Conservation (phyloP, 2,113 vertebrate genomes). For the Garra rufa region DNA sequence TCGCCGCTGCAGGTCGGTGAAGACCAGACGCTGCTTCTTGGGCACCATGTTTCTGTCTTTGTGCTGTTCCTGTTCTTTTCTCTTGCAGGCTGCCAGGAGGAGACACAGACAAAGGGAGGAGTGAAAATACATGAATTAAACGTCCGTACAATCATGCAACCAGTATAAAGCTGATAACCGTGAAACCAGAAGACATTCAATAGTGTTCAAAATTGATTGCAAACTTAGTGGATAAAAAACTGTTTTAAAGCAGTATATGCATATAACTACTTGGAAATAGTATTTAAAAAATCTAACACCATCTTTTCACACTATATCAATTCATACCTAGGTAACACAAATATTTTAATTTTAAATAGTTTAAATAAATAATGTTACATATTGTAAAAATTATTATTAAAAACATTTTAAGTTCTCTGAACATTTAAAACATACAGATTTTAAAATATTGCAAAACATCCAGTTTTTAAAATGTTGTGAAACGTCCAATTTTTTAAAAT, state of each 20-base stretch:
- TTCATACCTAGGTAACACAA: neutral
- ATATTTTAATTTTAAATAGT: no score
- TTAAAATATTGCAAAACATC: no score
- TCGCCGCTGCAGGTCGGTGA: constrained; percentile 98
- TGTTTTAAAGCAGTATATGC: neutral
- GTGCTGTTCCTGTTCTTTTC: constrained; percentile 95
- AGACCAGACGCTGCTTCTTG: constrained; percentile 98
- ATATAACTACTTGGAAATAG: neutral
- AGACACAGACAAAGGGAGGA: constrained; percentile 21
- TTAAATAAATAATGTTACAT: no score
- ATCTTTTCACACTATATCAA: neutral
- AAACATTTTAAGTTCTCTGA: no score
- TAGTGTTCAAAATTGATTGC: neutral
- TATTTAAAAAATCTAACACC: neutral
- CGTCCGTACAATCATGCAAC: neutral
- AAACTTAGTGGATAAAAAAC: no score
- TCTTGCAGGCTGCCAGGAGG: constrained; percentile 88
- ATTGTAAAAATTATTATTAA: no score
- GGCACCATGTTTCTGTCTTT: constrained; percentile 92
- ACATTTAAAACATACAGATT: no score
- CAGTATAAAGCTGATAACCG: neutral
- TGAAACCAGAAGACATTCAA: neutral
- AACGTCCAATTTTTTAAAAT: no score
- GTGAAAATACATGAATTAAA: constrained; percentile 14
- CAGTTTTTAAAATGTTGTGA: no score